A percentile compares a stretch with the other conserved stretches of the same genome.
These are phyloP conservation scores for Listronotus bonariensis DNA, from an alignment of 1,140 invertebrate species.

Conservation along the genomic window DNA sequence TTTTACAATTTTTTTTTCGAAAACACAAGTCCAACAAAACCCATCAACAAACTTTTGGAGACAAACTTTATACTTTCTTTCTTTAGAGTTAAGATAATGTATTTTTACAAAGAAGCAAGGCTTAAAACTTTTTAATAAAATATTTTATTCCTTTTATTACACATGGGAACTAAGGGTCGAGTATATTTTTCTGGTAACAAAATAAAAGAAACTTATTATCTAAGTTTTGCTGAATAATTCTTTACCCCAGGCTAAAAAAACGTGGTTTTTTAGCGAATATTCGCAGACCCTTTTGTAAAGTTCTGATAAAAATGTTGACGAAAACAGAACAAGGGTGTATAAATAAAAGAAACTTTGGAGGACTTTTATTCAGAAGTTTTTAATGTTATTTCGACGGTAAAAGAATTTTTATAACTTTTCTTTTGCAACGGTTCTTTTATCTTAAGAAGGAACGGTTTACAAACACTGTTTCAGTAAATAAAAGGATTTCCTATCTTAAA, in stretches of 20 bases:
- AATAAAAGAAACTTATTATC: conserved; percentile 20
- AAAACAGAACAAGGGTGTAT: conserved; percentile 19
- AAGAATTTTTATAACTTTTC: conserved; percentile 17
- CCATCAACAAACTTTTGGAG: too few species aligned
- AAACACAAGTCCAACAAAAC: too few species aligned
- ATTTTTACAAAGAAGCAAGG: background rate
- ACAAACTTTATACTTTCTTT: too few species aligned
- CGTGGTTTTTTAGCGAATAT: background rate
- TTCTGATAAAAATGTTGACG: conserved; percentile 17
- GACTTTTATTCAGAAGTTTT: conserved; percentile 15
- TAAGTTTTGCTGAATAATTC: conserved; percentile 14
- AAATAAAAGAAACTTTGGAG: conserved; percentile 17
- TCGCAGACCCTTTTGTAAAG: background rate
- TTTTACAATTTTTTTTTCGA: too few species aligned
- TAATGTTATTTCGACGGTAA: conserved; percentile 12
- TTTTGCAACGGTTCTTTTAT: conserved; percentile 8
- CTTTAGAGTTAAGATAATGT: too few species aligned
- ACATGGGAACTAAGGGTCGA: conserved; percentile 5
- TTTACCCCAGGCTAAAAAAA: background rate
- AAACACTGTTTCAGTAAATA: conserved; percentile 6
- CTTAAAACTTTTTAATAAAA: conserved; percentile 17
- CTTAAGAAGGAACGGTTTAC: background rate
- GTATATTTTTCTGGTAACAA: conserved; percentile 3
- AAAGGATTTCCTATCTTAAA: too few species aligned
- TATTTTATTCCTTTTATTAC: conserved; percentile 4